Base-by-base conservation (phyloP, 2,797 vertebrate species). In the Mus spretus region DNA sequence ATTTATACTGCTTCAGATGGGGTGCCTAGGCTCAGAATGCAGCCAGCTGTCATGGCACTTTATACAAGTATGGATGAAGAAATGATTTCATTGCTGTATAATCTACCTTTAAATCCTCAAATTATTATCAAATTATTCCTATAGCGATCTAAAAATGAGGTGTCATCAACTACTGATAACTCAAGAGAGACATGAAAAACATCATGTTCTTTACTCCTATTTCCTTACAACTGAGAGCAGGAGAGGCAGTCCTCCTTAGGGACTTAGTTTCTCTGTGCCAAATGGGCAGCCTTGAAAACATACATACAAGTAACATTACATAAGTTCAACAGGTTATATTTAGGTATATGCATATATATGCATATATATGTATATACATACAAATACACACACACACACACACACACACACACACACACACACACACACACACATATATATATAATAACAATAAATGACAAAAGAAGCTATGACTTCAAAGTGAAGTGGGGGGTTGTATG, bases 121-220 rank as follows among this genome's bases (percentile, higher is more conserved):
- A n/a, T 89, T 40, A 75, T 28, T 26, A 40, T 55, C 79, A 87
- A 93, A 72, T 78, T 90, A 9, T 59, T 77, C 74, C 14, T 93
- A 85, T 10, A 89, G 37, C 22, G 93, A 89, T 89, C 87, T 91
- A 82, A 95, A 95, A 92, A 40, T 53, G 55, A 61, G 5, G 57
- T 92, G 22, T 0, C 2, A 89, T 9, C 85, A 92, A 94, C 78
- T 75, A 70, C 85, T 83, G 24, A 61, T 6, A 82, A 88, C 80
- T 91, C 53, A 97, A 90, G 74, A 94, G 37, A 85, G 37, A 93
- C 13, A 40, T 53, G 22, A 94, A 91, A 86, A 50, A 50, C 1
- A 44, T 26, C 67, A 3, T 67, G 93, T 93, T 94, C 84, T 15
- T 78, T 14, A 53, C 24, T 67, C 90, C 63, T 59, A 93, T 90